Evolutionary conservation across 2,888 invertebrate genomes (phyloP), one percentile per base, ranked within the genome.

Genomic region (Digitonthophagus gazella): DNA sequence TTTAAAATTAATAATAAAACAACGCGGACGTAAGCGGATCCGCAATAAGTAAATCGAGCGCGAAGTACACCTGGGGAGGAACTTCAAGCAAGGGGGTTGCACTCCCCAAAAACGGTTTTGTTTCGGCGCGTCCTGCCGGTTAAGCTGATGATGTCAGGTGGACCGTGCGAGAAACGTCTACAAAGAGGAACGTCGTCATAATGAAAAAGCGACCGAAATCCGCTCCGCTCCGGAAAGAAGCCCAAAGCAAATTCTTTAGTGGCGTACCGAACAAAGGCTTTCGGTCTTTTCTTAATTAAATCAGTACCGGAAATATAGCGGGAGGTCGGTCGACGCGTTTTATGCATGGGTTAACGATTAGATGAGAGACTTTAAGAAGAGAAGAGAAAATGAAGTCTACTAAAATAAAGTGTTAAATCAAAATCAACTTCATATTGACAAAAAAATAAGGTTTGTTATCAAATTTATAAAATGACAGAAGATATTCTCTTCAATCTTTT

Each of bases 1-100:
- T 61, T 61, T 61, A 61, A 61, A 61, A 61, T 61, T 61, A 61
- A 61, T 61, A 61, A 61, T 61, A 61, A 61, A 61, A 61, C 61
- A 61, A 61, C 61, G 61, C 61, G 61, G 20, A 61, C 19, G 61
- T 61, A 61, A 61, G 61, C 61, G 61, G 61, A 61, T 61, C 61
- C 20, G 6, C 61, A 61, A 61, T 61, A 61, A 61, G 61, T 61
- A 61, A 61, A 61, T 61, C 61, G 61, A 61, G 61, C 61, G 61
- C 19, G 18, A 61, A 5, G 15, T 18, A 58, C 58, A 58, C 58
- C 58, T 58, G 58, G 15, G 58, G 58, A 15, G 58, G 58, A 58
- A 58, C 18, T 11, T 58, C 58, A 8, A 58, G n/a, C n/a, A n/a
- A n/a, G n/a, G n/a, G n/a, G n/a, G n/a, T n/a, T n/a, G n/a, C n/a